A percentile compares a stretch with the other conserved stretches of the same genome.
phyloP scores from a whole-genome alignment of 2,797 vertebrate genomes.

The Crypturellus tataupa region DNA sequence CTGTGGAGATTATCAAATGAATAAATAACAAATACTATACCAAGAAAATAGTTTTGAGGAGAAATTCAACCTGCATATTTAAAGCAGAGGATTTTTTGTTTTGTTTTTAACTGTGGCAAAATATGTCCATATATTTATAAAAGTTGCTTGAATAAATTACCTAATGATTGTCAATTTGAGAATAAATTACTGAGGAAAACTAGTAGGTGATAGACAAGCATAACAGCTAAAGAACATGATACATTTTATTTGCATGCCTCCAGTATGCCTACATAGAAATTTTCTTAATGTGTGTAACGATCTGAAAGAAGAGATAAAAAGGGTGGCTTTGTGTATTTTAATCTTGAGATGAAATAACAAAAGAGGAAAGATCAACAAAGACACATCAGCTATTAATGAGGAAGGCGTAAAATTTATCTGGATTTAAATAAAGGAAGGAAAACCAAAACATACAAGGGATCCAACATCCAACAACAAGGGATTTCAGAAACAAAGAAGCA shows the following conservation, averaged over 20 bases:
- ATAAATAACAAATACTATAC: neutral
- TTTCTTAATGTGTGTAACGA: neutral
- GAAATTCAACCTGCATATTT: neutral
- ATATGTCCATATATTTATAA: neutral
- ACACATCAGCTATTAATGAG: neutral
- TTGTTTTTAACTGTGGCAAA: neutral
- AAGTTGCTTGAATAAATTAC: neutral
- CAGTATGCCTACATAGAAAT: neutral
- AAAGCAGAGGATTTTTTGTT: neutral
- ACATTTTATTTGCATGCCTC: neutral
- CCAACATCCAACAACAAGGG: neutral
- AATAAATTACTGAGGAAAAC: neutral
- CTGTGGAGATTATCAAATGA: neutral
- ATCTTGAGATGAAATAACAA: neutral
- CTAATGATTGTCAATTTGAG: neutral
- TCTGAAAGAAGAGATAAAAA: neutral
- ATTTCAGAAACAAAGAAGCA: neutral
- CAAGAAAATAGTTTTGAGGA: constrained; percentile 1
- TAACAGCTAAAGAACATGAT: neutral
- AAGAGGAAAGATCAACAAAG: neutral
- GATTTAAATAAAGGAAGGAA: neutral
- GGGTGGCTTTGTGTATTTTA: neutral
- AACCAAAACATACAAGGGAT: neutral
- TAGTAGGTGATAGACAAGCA: neutral
- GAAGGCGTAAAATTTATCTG: neutral